Percentiles rank a stretch among this genome's conserved stretches.
Conservation (phyloP, 2,113 vertebrate genomes). For the Conger conger region DNA sequence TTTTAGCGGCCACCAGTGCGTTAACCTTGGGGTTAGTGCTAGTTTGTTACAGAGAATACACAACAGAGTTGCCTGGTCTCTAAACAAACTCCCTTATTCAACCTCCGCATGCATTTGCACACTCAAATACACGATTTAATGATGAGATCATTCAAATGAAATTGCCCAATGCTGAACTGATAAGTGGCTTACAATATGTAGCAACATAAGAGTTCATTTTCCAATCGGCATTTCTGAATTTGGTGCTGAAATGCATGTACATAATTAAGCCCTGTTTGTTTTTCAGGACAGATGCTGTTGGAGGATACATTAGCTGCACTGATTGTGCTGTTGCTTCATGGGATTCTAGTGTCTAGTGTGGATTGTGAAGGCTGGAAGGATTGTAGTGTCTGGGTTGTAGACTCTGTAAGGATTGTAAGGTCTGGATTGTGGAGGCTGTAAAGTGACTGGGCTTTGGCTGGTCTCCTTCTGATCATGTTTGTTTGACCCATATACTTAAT, state of each 20-base stretch:
- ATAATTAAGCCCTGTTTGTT: not conserved
- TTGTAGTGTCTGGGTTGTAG: no score
- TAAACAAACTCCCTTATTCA: not conserved
- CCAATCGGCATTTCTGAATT: not conserved
- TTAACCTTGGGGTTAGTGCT: not conserved
- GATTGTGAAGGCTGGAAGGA: not conserved
- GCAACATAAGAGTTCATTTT: not conserved
- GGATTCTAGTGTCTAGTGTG: no score
- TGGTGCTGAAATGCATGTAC: not conserved
- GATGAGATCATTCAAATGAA: not conserved
- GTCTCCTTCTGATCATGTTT: not conserved
- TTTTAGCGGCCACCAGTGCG: not conserved
- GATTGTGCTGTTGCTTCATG: no score
- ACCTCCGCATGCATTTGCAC: not conserved
- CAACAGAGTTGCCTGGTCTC: not conserved
- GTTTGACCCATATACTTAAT: not conserved
- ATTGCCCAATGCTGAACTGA: not conserved
- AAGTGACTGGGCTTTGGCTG: not conserved
- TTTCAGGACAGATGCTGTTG: no score
- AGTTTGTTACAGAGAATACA: not conserved
- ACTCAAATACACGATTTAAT: not conserved
- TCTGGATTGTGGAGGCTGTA: not conserved
- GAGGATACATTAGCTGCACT: no score
- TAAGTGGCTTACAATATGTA: not conserved
- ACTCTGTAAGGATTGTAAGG: not conserved